These are phyloP conservation scores for Pteronura brasiliensis DNA, from an alignment of 2,113 vertebrate genomes.

Conservation along the genomic window DNA sequence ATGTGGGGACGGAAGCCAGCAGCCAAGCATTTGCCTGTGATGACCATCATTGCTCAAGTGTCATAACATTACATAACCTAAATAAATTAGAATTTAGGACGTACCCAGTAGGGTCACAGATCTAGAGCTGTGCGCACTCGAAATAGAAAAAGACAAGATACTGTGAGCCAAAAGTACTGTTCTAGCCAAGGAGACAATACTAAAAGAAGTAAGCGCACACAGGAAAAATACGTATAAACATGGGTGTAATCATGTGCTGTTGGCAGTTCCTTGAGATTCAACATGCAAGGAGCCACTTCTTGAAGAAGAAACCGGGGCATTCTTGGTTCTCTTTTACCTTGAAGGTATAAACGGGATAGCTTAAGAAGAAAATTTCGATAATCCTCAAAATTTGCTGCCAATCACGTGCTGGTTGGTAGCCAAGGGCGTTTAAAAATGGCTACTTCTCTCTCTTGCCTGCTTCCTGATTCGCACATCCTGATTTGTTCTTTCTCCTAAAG, in stretches of 20 bases:
- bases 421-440: background rate
- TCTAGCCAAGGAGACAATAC: background rate
- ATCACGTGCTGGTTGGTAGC: background rate
- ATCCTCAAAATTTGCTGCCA: background rate
- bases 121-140: background rate
- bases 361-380: background rate
- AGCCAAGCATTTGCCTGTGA: background rate
- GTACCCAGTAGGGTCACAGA: background rate
- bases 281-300: background rate
- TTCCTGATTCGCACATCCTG: background rate
- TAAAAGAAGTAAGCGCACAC: background rate
- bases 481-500: background rate
- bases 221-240: background rate
- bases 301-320: conserved; percentile 17
- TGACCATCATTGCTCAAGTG: background rate
- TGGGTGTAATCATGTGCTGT: background rate
- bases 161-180: background rate
- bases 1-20: background rate
- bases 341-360: background rate
- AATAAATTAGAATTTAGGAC: background rate
- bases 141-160: background rate
- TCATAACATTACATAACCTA: background rate
- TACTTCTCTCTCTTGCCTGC: background rate
- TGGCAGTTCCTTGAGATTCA: background rate
- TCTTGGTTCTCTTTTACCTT: background rate